Conservation (phyloP, 2,113 vertebrate species). For the Tetrax tetrax region DNA sequence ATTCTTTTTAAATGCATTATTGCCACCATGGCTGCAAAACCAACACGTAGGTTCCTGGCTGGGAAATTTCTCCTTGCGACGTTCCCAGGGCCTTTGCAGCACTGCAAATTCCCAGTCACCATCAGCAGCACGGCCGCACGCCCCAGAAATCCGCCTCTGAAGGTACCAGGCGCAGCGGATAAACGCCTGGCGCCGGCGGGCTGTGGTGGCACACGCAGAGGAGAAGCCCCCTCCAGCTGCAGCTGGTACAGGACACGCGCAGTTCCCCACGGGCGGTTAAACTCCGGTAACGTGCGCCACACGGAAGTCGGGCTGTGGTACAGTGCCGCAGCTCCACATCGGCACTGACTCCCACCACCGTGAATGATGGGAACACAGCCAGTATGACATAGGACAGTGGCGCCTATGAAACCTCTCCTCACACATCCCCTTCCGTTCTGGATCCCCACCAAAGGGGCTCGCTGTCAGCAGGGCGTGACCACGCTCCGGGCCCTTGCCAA, state of each 20-base stretch:
- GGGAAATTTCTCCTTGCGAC: not conserved
- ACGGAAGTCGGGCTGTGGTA: not conserved
- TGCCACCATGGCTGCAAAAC: not conserved
- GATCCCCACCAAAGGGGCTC: not conserved
- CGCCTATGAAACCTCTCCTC: not conserved
- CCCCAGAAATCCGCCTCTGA: not conserved
- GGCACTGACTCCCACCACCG: not conserved
- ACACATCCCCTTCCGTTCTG: not conserved
- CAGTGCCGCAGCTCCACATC: not conserved
- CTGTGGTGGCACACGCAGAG: not conserved
- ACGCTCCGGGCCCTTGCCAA: not conserved
- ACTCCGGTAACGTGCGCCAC: too few species aligned
- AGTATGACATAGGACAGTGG: not conserved
- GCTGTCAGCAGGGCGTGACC: not conserved
- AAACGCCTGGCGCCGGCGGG: fast-evolving
- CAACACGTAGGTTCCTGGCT: fast-evolving
- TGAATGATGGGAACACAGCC: not conserved
- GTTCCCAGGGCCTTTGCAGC: not conserved
- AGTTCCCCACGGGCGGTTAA: fast-evolving
- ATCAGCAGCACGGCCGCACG: fast-evolving
- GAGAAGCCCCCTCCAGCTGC: not conserved
- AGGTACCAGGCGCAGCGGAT: not conserved
- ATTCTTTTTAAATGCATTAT: fast-evolving
- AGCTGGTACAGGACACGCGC: not conserved
- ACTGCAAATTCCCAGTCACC: not conserved